Evolutionary conservation across 2,888 invertebrate genomes (phyloP).

Genomic region (Dynastes hyllus): DNA sequence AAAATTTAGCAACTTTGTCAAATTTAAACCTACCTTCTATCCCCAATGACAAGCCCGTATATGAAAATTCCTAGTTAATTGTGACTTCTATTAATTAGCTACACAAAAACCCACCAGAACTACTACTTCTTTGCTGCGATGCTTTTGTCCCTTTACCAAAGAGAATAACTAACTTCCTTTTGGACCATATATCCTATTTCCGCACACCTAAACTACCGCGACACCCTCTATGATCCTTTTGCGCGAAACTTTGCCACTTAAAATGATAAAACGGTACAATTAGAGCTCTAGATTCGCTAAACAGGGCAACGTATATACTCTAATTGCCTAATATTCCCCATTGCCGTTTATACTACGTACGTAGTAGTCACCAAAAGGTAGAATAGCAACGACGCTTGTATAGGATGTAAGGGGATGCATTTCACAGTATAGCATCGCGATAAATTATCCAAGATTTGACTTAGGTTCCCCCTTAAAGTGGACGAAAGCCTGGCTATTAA

Average conservation of each 20-base stretch:
- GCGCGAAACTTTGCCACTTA: slow-evolving; percentile 69
- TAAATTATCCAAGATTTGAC: slow-evolving; percentile 70
- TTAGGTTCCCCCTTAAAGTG: slow-evolving; percentile 62
- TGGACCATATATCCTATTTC: background rate
- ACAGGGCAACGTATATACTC: background rate
- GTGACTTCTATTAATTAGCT: too few relatives aligned
- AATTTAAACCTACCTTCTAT: too few relatives aligned
- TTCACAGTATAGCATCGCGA: slow-evolving; percentile 64
- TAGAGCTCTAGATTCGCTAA: slow-evolving; percentile 54
- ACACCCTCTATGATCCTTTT: background rate
- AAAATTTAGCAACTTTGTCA: too few relatives aligned
- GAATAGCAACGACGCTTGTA: slow-evolving; percentile 25
- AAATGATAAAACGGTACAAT: slow-evolving; percentile 71
- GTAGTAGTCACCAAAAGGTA: background rate
- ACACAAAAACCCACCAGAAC: too few relatives aligned
- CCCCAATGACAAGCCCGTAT: too few relatives aligned
- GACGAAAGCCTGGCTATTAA: slow-evolving; percentile 5
- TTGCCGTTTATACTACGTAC: too few relatives aligned
- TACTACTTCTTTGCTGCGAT: too few relatives aligned
- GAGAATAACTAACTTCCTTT: background rate
- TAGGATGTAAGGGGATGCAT: too few relatives aligned
- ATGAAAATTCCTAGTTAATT: too few relatives aligned
- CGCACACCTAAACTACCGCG: background rate
- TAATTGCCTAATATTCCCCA: too few relatives aligned
- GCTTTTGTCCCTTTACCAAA: too few relatives aligned